Evolutionary conservation across 2,113 vertebrate genomes (phyloP).

Genomic region (Emydura subglobosa): DNA sequence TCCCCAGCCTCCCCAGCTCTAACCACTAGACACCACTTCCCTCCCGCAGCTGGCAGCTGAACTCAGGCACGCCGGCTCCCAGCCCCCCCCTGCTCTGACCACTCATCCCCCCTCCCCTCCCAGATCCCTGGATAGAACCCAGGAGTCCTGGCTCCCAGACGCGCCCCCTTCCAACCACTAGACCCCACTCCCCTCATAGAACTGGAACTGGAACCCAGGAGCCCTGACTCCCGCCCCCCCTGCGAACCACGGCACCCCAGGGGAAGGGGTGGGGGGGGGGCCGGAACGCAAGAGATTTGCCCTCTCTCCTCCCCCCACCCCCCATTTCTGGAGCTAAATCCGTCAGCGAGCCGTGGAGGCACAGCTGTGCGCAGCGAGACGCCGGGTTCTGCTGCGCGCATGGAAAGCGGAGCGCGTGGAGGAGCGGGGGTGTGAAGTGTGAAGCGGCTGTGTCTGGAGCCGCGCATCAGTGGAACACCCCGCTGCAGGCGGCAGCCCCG

Average conservation of each 20-base stretch:
- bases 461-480: background rate
- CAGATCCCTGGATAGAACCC: background rate
- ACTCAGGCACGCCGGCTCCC: too few relatives aligned
- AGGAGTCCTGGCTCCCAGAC: too few relatives aligned
- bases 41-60: too few relatives aligned
- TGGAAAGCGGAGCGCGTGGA: background rate
- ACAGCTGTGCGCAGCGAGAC: background rate
- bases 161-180: too few relatives aligned
- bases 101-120: too few relatives aligned
- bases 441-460: background rate
- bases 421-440: background rate
- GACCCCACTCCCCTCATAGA: too few relatives aligned
- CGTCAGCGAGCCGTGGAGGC: background rate
- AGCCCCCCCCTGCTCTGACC: background rate
- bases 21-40: too few relatives aligned
- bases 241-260: background rate
- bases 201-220: too few relatives aligned
- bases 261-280: too few relatives aligned
- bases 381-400: background rate
- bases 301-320: fast-evolving
- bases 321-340: background rate
- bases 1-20: too few relatives aligned
- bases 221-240: background rate
- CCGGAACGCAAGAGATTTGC: too few relatives aligned
- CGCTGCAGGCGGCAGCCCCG: too few relatives aligned